Conservation (phyloP, 2,888 invertebrate genomes). For the Ceriagrion tenellum region DNA sequence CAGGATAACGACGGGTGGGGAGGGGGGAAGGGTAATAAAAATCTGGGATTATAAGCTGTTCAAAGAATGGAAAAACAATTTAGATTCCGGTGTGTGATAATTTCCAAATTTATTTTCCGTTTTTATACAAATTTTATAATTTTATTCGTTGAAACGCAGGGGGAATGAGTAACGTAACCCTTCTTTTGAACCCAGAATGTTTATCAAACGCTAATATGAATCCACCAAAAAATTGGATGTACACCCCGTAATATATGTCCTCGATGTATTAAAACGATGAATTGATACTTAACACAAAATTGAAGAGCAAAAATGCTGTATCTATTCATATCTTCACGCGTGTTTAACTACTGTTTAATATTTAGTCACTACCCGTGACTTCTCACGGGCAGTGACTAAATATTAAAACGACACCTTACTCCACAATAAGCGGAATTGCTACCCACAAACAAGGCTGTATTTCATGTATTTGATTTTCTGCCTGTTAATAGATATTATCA, state of each 20-base stretch:
- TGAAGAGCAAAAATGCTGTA: too few species aligned
- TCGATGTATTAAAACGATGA: too few species aligned
- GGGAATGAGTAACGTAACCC: background rate
- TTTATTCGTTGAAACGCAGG: background rate
- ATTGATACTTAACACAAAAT: too few species aligned
- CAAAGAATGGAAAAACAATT: background rate
- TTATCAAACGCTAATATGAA: background rate
- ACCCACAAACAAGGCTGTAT: too few species aligned
- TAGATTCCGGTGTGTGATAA: background rate
- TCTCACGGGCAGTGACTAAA: too few species aligned
- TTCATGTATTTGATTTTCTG: too few species aligned
- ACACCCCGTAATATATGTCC: background rate
- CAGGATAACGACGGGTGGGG: background rate
- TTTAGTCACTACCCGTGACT: too few species aligned
- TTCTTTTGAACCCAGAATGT: background rate
- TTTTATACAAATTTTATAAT: conserved; percentile 6
- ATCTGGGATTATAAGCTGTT: background rate
- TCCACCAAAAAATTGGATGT: background rate
- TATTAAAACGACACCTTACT: too few species aligned
- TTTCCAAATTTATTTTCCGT: background rate
- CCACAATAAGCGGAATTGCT: too few species aligned
- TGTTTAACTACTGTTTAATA: too few species aligned
- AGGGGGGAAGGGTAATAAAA: background rate
- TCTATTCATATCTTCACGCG: too few species aligned
- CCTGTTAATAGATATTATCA: too few species aligned